Base-by-base conservation (phyloP, 2,797 vertebrate species). In the Falco biarmicus region DNA sequence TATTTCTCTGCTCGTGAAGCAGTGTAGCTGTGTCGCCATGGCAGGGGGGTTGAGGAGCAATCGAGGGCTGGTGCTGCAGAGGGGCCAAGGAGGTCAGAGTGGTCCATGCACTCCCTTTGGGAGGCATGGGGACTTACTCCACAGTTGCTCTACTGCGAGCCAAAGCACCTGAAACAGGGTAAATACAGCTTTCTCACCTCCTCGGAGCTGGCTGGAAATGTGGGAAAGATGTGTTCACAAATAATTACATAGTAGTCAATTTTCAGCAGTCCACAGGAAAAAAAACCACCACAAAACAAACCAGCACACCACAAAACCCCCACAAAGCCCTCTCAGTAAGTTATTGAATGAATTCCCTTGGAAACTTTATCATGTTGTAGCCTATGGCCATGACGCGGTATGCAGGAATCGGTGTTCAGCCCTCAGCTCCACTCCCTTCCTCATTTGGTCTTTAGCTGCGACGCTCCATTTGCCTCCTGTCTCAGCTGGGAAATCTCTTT, bases 401-500 rank as follows among this genome's bases (percentile, higher is more conserved):
- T 41, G 68, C 86, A 83, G 88, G 64, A 80, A 71, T 73, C 21
- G 1, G 51, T 60, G 53, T 65, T 92, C 89, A 70, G 0, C 79
- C 87, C 69, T 73, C 54, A 91, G 84, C 32, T 79, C 45, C 1
- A 2, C 34, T 78, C 15, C 21, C 11, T 63, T 77, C 29, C 45
- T 92, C 65, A n/a, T 64, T 39, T 43, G 51, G 31, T 79, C 76
- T 87, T 81, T 60, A 81, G 89, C 41, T 7, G 39, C 73, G 69
- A 50, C 85, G 63, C 18, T 89, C 63, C 39, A 66, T 93, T 84
- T 91, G n/a, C 73, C 34, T 71, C 14, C 9, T 53, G 89, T 69
- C 90, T 95, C 94, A 89, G 87, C 71, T 80, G 75, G 81, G 79
- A 95, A 92, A 93, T 75, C 51, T 85, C 88, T 94, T 71, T 31